These are phyloP conservation scores for Xiphorhynchus erythropygius DNA, from an alignment of 2,797 vertebrate genomes.

Conservation along the genomic window DNA sequence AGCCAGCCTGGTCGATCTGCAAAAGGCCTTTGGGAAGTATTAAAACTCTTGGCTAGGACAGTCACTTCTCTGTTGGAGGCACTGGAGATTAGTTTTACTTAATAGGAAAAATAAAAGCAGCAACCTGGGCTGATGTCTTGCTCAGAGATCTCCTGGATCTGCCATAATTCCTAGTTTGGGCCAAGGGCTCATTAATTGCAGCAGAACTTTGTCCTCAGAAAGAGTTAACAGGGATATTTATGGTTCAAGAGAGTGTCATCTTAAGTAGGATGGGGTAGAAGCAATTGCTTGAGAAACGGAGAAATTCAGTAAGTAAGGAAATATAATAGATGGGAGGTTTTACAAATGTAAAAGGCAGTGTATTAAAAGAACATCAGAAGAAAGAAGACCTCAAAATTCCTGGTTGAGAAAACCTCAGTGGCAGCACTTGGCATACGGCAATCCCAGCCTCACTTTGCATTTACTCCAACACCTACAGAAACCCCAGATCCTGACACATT, in stretches of 20 bases:
- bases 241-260: not conserved
- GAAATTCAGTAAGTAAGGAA: not conserved
- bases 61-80: not conserved
- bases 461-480: not conserved
- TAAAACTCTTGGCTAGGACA: constrained; percentile 2
- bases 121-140: not conserved
- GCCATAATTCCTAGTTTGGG: not conserved
- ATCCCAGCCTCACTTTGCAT: not conserved
- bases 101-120: not conserved
- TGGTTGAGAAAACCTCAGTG: not conserved
- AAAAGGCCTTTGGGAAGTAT: constrained; percentile 13
- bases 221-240: not conserved
- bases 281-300: not conserved
- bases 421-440: not conserved
- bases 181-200: not conserved
- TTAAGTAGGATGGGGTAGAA: not conserved
- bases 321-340: not conserved
- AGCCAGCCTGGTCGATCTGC: not conserved
- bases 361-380: not conserved
- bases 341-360: not conserved
- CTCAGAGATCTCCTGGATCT: not conserved
- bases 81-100: not conserved
- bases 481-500: not conserved
- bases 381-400: not conserved
- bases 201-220: not conserved